Base-by-base conservation (phyloP, 30 jellyfish, hydroid and myxozoan species). In the Mastigias papua region DNA sequence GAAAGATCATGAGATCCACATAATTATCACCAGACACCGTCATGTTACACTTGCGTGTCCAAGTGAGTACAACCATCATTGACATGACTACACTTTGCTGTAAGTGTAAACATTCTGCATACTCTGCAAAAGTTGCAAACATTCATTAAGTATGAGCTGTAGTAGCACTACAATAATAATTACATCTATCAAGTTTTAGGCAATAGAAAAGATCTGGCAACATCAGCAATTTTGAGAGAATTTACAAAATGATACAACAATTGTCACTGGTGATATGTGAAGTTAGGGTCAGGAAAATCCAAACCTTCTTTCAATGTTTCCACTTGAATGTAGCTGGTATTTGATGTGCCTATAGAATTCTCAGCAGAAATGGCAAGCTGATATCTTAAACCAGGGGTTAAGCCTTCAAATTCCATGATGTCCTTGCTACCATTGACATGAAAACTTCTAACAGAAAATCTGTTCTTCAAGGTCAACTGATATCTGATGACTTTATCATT, bases 41-140 rank as follows among this genome's bases (percentile, higher is more conserved):
- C 1, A 69, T 50, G 51, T 61, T 75, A 74, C 94, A 85, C 1
- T 26, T 85, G 46, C 34, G 82, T 25, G 20, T 31, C 94, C 94
- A 85, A 11, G 63, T 67, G 29, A 85, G 62, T 22, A 42, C 4
- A 1, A 77, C 67, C 0, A 50, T 19, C 31, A 67, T 73, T 27
- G 76, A 30, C 10, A 67, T 48, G 9, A 75, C 67, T 2, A 13
- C 29, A 58, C 48, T 85, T 11, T 48, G 35, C n/a, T 34, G 29
- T 42, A 63, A 25, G 16, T 33, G 33, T 63, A 85, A 8, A 81
- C 94, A 85, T 15, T 19, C 26, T 26, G 78, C 23, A 35, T 85
- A 85, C n/a, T 48, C 94, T 85, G 82, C 23, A 85, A 42, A 16
- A 83, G 34, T 50, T n/a, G 5, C 25, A 17, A 49, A 32, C 1